These are phyloP conservation scores for Harmothoe impar DNA, from an alignment of 2,888 invertebrate genomes.

Conservation along the genomic window DNA sequence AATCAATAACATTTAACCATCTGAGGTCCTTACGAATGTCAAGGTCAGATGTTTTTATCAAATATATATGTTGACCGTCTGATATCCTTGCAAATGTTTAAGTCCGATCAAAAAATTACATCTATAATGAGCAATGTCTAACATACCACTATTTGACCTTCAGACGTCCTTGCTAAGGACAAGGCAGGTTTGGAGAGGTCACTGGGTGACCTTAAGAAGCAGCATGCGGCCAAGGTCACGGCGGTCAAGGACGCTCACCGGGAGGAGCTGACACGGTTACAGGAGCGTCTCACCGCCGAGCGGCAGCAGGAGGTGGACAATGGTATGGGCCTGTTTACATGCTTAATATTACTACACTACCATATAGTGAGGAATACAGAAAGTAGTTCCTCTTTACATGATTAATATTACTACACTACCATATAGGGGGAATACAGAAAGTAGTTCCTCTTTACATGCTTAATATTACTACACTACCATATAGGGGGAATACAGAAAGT, in stretches of 20 bases:
- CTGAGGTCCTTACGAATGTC: too few relatives aligned
- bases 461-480: too few relatives aligned
- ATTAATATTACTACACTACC: not conserved
- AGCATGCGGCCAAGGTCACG: conserved; percentile 62
- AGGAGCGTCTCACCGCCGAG: conserved; percentile 58
- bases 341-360: not conserved
- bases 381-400: not conserved
- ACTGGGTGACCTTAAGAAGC: conserved; percentile 45
- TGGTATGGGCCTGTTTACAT: conserved; percentile 43
- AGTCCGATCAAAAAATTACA: too few relatives aligned
- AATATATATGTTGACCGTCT: too few relatives aligned
- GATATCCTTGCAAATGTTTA: too few relatives aligned
- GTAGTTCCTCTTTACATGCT: too few relatives aligned
- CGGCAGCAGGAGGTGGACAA: conserved; percentile 46
- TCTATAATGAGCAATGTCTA: too few relatives aligned
- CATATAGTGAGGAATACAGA: too few relatives aligned
- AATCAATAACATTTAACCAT: too few relatives aligned
- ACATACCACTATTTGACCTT: conserved; percentile 28
- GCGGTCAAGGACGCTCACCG: conserved; percentile 62
- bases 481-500: too few relatives aligned
- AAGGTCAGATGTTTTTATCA: too few relatives aligned
- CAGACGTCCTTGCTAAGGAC: conserved; percentile 53
- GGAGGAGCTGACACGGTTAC: conserved; percentile 56
- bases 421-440: too few relatives aligned
- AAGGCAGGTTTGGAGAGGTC: conserved; percentile 50